A percentile compares a stretch with the other conserved stretches of the same genome.
phyloP scores from a whole-genome alignment of 2,113 vertebrate species.

The Xerus inauris region DNA sequence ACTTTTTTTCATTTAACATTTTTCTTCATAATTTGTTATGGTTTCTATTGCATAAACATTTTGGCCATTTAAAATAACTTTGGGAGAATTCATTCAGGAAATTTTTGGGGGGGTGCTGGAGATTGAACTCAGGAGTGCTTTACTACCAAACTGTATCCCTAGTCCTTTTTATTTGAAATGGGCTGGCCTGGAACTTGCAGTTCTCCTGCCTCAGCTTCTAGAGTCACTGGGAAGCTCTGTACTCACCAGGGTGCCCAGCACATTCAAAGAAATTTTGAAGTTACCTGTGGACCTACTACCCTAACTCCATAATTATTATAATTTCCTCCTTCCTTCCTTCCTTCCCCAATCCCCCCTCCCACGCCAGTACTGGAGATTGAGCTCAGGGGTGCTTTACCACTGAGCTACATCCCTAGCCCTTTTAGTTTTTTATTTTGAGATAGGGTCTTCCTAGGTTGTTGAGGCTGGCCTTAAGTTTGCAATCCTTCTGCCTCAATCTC shows the following conservation, averaged over 20 bases:
- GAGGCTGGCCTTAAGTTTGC: background rate
- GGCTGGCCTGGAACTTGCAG: no score
- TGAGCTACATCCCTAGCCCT: background rate
- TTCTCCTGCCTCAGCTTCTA: no score
- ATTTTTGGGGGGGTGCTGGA: no score
- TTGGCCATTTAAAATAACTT: conserved; percentile 2
- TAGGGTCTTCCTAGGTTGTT: background rate
- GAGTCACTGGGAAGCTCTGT: no score
- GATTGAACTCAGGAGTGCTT: no score
- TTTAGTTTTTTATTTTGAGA: background rate
- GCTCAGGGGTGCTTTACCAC: no score
- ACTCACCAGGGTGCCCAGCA: no score
- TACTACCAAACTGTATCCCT: no score
- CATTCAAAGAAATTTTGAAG: background rate
- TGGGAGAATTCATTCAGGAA: background rate
- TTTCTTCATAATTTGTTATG: background rate
- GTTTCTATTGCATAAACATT: background rate
- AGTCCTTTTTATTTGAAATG: no score
- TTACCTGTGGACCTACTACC: background rate
- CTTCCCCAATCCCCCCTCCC: no score
- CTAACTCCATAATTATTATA: background rate
- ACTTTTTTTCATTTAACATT: background rate
- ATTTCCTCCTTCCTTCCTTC: background rate
- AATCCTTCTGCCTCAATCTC: background rate
- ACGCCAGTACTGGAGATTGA: no score